Conservation (phyloP, 2,113 vertebrate genomes). For the Callithrix jacchus region DNA sequence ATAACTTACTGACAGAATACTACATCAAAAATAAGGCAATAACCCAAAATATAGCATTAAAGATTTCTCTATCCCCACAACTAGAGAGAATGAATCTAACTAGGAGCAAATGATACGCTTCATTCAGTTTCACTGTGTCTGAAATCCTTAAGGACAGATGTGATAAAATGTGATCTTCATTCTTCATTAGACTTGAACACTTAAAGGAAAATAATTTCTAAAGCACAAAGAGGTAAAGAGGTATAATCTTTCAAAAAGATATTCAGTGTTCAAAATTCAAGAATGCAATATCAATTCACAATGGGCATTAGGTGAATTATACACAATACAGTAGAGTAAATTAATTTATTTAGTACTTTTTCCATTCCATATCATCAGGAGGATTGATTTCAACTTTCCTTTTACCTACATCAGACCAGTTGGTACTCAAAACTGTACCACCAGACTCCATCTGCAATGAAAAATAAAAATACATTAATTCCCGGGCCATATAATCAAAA, state of each 20-base stretch:
- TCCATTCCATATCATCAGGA: conserved; percentile 96
- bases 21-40: conserved; percentile 82
- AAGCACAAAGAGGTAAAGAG: conserved; percentile 81
- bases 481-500: conserved; percentile 34
- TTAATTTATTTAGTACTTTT: conserved; percentile 87
- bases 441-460: conserved; percentile 98
- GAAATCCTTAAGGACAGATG: conserved; percentile 69
- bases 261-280: conserved; percentile 82
- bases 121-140: conserved; percentile 62
- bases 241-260: conserved; percentile 77
- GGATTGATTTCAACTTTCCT: conserved; percentile 95
- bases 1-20: conserved; percentile 82
- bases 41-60: conserved; percentile 74
- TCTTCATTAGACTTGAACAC: conserved; percentile 75
- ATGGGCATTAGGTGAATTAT: conserved; percentile 78
- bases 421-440: conserved; percentile 98
- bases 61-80: conserved; percentile 67
- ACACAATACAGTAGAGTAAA: conserved; percentile 75
- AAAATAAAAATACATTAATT: conserved; percentile 69
- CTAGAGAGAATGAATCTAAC: conserved; percentile 74
- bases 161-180: conserved; percentile 74
- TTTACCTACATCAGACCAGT: conserved; percentile 97
- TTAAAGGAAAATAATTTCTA: conserved; percentile 79
- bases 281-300: conserved; percentile 80
- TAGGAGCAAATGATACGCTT: conserved; percentile 73